These are phyloP conservation scores for Calameuta idolon DNA, from an alignment of 2,888 invertebrate genomes.

Conservation along the genomic window DNA sequence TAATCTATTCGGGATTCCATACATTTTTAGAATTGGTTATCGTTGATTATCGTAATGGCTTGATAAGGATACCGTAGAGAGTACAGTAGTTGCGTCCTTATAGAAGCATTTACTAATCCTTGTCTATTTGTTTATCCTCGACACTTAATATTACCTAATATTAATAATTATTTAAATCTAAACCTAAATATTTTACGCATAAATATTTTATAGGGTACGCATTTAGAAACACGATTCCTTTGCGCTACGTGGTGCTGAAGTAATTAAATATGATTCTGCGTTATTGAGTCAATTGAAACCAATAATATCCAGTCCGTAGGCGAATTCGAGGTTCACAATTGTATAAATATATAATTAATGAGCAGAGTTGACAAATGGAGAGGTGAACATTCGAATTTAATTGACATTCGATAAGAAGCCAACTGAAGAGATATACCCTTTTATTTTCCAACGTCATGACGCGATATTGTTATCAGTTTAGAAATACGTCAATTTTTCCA, in stretches of 20 bases:
- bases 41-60: not conserved
- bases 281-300: constrained; percentile 56
- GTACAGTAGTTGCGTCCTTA: not conserved
- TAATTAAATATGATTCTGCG: constrained; percentile 43
- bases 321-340: not conserved
- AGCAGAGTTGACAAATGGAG: not conserved
- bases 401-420: too few relatives aligned
- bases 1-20: not conserved
- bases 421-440: too few relatives aligned
- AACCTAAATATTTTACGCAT: too few relatives aligned
- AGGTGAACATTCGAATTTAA: not conserved
- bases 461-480: not conserved
- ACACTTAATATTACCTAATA: not conserved
- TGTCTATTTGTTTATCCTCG: not conserved
- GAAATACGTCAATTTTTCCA: not conserved
- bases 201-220: not conserved
- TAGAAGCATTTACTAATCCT: not conserved
- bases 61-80: not conserved
- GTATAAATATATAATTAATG: not conserved
- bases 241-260: not conserved
- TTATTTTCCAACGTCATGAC: too few relatives aligned
- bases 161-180: not conserved
- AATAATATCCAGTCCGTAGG: constrained; percentile 31
- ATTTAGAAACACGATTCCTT: not conserved
- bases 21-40: not conserved